A percentile compares a stretch with the other conserved stretches of the same genome.
phyloP scores from a whole-genome alignment of 2,113 vertebrate genomes.

The Channa maculata region DNA sequence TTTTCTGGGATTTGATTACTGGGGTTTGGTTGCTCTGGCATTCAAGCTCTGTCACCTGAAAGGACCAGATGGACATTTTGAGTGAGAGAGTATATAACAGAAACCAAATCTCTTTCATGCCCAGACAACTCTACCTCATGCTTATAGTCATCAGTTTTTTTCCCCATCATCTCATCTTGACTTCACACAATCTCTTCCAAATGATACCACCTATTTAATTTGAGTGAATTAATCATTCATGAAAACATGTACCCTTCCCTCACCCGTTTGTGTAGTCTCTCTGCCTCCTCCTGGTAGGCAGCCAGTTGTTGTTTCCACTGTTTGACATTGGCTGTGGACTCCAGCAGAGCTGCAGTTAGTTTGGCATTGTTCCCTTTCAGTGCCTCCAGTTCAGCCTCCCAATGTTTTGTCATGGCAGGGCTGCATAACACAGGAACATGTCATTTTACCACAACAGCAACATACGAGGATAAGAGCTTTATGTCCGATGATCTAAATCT shows the following conservation, averaged over 20 bases:
- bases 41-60: slow-evolving; percentile 96
- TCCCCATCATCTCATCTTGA: slow-evolving; percentile 25
- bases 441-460: slow-evolving; percentile 26
- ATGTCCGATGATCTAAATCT: background rate
- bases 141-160: slow-evolving; percentile 17
- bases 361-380: slow-evolving; percentile 99
- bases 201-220: slow-evolving; percentile 25
- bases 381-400: slow-evolving; percentile 97
- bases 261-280: slow-evolving; percentile 96
- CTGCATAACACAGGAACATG: slow-evolving; percentile 61
- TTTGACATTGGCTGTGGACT: slow-evolving; percentile 99
- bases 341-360: slow-evolving; percentile 95
- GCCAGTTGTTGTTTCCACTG: slow-evolving; percentile 99
- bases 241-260: slow-evolving; percentile 58
- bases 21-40: slow-evolving; percentile 96
- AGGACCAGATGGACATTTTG: slow-evolving; percentile 17
- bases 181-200: slow-evolving; percentile 35
- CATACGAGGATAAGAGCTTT: background rate
- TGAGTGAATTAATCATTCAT: slow-evolving; percentile 35
- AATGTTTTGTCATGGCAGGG: slow-evolving; percentile 92
- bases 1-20: slow-evolving; percentile 96
- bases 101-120: slow-evolving; percentile 22
- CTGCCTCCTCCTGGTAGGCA: slow-evolving; percentile 97
- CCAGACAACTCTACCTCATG: slow-evolving; percentile 15
- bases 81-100: slow-evolving; percentile 16